Evolutionary conservation across 1,140 invertebrate genomes (phyloP).

Genomic region (Ooceraea biroi): DNA sequence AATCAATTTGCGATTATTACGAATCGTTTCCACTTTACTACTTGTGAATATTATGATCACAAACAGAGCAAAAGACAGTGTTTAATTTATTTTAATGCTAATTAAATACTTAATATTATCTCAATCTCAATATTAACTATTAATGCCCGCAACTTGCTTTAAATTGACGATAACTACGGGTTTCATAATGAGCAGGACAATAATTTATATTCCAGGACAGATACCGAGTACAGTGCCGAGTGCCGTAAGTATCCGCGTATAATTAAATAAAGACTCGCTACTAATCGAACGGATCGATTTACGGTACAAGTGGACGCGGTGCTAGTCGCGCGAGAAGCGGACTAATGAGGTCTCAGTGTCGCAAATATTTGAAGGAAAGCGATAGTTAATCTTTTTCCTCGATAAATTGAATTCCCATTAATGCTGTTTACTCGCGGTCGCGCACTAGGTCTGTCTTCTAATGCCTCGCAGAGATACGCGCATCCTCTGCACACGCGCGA

Average conservation of each 20-base stretch:
- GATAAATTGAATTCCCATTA: constrained; percentile 71
- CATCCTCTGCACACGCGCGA: constrained; percentile 35
- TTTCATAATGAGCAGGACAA: constrained; percentile 32
- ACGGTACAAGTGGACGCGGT: constrained; percentile 2
- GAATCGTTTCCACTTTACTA: neutral
- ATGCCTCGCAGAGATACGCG: constrained; percentile 24
- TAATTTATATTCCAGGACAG: constrained; percentile 51
- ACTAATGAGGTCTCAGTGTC: constrained; percentile 56
- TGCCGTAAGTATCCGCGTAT: constrained; percentile 2
- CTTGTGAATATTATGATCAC: neutral
- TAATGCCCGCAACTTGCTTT: constrained; percentile 34
- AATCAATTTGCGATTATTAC: neutral
- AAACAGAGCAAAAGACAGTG: neutral
- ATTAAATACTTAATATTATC: too few relatives aligned
- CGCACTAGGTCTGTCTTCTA: constrained; percentile 43
- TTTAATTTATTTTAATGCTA: constrained; percentile 1
- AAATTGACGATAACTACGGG: constrained; percentile 12
- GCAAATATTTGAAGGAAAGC: constrained; percentile 67
- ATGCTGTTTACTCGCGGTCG: constrained; percentile 53
- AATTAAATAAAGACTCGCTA: constrained; percentile 52
- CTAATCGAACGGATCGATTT: constrained; percentile 38
- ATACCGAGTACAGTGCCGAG: too few relatives aligned
- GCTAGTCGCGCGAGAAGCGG: constrained; percentile 13
- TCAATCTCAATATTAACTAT: constrained; percentile 18
- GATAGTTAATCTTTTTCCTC: constrained; percentile 66